phyloP scores from a whole-genome alignment of 2,113 vertebrate genomes.

The Rhynchomys soricoides region DNA sequence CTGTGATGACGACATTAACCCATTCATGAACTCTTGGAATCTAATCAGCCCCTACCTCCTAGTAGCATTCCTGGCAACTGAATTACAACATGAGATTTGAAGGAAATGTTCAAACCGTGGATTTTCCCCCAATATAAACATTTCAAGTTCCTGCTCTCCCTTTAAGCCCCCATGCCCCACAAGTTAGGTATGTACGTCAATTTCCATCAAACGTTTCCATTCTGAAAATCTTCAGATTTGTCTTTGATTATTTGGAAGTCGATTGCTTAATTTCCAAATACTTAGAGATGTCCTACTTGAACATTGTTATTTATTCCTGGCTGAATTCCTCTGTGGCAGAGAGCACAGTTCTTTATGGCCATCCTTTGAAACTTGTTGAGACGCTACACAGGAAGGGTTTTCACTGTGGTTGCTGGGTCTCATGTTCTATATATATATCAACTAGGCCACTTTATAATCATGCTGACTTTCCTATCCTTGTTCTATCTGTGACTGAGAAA shows the following conservation, averaged over 20 bases:
- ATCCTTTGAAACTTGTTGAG: background rate
- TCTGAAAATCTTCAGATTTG: background rate
- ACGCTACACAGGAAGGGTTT: background rate
- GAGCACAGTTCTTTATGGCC: background rate
- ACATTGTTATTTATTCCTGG: slow-evolving; percentile 15
- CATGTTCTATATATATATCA: slow-evolving; percentile 17
- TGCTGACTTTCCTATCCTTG: background rate
- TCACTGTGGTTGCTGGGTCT: background rate
- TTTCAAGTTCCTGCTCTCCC: background rate
- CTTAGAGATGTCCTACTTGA: background rate
- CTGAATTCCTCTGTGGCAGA: background rate
- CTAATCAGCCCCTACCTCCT: background rate
- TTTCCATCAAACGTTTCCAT: slow-evolving; percentile 7
- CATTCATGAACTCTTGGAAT: background rate
- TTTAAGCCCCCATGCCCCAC: background rate
- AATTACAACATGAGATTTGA: background rate
- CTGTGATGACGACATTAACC: no score
- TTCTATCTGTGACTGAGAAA: background rate
- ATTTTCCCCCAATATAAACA: background rate
- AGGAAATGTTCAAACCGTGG: background rate
- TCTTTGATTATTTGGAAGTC: background rate
- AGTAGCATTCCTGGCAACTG: background rate
- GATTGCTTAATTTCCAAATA: background rate
- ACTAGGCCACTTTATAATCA: slow-evolving; percentile 25
- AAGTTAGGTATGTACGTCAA: background rate